Evolutionary conservation across 2,113 vertebrate genomes (phyloP), one percentile per base, ranked within the genome.

Genomic region (Cyprinodon brontotheroides): DNA sequence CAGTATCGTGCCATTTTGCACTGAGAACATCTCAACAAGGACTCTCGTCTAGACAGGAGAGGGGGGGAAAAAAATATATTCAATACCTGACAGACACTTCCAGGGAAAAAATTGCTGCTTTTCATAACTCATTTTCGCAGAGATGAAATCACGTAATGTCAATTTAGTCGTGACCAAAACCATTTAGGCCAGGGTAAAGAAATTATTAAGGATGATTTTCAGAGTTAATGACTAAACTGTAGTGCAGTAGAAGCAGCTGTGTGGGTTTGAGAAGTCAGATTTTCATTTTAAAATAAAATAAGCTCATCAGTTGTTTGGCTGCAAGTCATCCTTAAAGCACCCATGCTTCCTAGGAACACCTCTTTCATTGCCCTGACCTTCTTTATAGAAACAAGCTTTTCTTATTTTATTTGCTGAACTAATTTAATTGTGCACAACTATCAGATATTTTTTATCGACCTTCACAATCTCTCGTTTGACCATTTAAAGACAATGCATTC

Each of bases 1-100:
- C 97, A 99, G 92, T 98, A 99, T 75, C 93, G 96, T 77, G 97
- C 95, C 72, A 92, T 89, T 87, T 95, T 97, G 92, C 98, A 99
- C 38, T 95, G 96, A 80, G 98, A 99, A 79, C 98, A 99, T 48
- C 96, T 93, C 83, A 93, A 88, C 83, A 99, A 91, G 62, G 88
- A 92, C 78, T 95, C 91, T 15, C 79, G 87, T 90, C 98, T 99
- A 40, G 41, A 83, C 39, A 85, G 50, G 81, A 60, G 40, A n/a
- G 9, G 14, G 14, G 14, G 48, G 45, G 48, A 37, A 61, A 71
- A 41, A 22, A 15, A 61, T 5, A 47, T 69, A 47, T 67, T 5
- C 4, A n/a, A n/a, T 57, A 17, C 17, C 50, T 53, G 17, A 20
- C 15, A 53, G 50, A 53, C 59, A 36, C n/a, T n/a, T 62, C 11